Evolutionary conservation across 2,113 vertebrate genomes (phyloP).

Genomic region (Grammomys surdaster): DNA sequence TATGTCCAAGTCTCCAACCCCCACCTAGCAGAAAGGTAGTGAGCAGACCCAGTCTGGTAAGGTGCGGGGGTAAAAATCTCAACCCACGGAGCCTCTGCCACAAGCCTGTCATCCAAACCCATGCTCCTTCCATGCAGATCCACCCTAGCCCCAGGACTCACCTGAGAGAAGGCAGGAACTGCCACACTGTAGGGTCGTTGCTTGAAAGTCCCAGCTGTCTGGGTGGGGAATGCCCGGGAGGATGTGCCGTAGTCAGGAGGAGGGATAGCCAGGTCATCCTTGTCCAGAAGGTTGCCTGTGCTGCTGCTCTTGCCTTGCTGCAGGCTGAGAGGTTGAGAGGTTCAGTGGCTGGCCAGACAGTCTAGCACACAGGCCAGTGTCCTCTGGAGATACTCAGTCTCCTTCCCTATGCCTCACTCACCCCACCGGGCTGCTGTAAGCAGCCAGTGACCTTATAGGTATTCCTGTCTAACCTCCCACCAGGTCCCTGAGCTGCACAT

Average conservation of each 20-base stretch:
- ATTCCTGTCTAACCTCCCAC: too few relatives aligned
- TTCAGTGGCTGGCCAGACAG: not conserved
- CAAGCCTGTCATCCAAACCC: not conserved
- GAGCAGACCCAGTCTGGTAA: not conserved
- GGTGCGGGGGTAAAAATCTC: not conserved
- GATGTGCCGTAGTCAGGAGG: constrained; percentile 90
- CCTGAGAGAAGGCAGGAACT: constrained; percentile 94
- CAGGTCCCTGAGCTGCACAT: accelerated
- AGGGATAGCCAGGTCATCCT: constrained; percentile 91
- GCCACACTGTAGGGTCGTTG: constrained; percentile 96
- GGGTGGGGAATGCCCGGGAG: constrained; percentile 88
- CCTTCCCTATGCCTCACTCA: not conserved
- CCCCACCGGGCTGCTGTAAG: not conserved
- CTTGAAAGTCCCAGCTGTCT: constrained; percentile 89
- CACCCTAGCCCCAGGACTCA: constrained; percentile 72
- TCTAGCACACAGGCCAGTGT: not conserved
- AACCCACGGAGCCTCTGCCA: not conserved
- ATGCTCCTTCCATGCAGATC: too few relatives aligned
- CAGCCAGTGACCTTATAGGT: accelerated
- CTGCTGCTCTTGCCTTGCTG: constrained; percentile 97
- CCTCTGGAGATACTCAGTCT: too few relatives aligned
- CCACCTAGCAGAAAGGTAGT: not conserved
- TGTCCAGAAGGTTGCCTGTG: constrained; percentile 96
- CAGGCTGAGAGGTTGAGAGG: constrained; percentile 86
- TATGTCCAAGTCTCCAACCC: not conserved